Conservation (phyloP, 2,113 vertebrate species). For the Gracilinanus agilis region DNA sequence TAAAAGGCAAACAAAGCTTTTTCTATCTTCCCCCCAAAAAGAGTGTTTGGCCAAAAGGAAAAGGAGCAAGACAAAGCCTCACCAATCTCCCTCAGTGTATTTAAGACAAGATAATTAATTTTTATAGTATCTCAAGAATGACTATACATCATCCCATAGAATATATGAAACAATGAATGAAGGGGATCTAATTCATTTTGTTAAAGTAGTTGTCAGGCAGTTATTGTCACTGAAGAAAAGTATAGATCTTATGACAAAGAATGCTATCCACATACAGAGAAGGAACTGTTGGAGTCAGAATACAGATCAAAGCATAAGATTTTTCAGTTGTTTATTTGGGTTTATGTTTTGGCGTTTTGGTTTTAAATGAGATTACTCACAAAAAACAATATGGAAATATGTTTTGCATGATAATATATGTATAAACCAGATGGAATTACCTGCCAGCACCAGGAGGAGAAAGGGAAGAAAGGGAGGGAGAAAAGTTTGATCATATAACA, state of each 20-base stretch:
- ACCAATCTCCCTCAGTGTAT: background rate
- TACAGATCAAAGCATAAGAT: no score
- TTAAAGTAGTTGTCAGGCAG: background rate
- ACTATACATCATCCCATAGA: background rate
- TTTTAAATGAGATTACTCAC: no score
- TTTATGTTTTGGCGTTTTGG: no score
- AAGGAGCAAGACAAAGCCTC: background rate
- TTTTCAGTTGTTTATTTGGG: no score
- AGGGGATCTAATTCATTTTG: background rate
- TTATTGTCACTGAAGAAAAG: constrained; percentile 18
- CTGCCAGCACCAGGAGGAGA: no score
- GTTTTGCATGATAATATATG: no score
- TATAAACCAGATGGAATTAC: no score
- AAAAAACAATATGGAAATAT: no score
- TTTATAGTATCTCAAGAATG: background rate
- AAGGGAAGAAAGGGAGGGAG: no score
- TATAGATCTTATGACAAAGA: background rate
- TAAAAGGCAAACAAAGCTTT: background rate
- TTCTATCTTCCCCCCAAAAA: background rate
- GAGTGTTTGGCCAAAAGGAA: background rate
- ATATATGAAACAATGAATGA: constrained; percentile 40
- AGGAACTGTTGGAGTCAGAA: no score
- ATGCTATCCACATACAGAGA: no score
- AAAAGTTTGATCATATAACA: no score
- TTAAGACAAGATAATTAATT: constrained; percentile 9